A percentile compares a stretch with the other conserved stretches of the same genome.
Conservation (phyloP, 1,140 invertebrate species). For the Caenorhabditis briggsae region DNA sequence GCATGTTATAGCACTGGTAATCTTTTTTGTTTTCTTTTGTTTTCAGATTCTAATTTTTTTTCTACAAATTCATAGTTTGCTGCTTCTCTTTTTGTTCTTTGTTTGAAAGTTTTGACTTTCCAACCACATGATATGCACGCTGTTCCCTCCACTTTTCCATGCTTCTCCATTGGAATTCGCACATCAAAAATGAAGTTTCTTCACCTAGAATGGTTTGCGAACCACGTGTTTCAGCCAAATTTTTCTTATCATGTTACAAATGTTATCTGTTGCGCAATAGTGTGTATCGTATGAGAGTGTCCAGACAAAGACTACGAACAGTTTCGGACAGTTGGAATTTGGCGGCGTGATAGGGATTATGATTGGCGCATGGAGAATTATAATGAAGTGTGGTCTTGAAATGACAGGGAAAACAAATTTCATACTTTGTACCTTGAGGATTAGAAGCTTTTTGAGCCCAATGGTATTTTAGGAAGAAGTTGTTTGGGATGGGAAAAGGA, state of each 20-base stretch:
- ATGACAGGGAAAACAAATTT: not conserved
- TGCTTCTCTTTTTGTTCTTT: too few species aligned
- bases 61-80: too few species aligned
- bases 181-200: not conserved
- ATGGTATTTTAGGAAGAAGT: not conserved
- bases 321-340: not conserved
- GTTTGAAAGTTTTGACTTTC: not conserved
- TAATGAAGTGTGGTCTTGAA: slow-evolving; percentile 32
- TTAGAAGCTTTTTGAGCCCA: slow-evolving; percentile 4
- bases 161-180: not conserved
- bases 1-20: not conserved
- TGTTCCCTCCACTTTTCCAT: not conserved
- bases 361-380: not conserved
- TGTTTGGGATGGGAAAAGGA: not conserved
- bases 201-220: not conserved
- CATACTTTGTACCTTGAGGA: slow-evolving; percentile 13
- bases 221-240: slow-evolving; percentile 22
- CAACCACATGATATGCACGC: slow-evolving; percentile 24
- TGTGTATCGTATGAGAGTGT: not conserved
- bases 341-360: slow-evolving; percentile 25
- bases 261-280: slow-evolving; percentile 19
- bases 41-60: not conserved
- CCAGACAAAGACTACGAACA: slow-evolving; percentile 20
- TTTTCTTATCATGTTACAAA: slow-evolving; percentile 8
- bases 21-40: not conserved